Percentiles rank a stretch among this genome's conserved stretches.
These are phyloP conservation scores for Lithophane semibrunnea DNA, from an alignment of 2,888 invertebrate genomes.

Conservation along the genomic window DNA sequence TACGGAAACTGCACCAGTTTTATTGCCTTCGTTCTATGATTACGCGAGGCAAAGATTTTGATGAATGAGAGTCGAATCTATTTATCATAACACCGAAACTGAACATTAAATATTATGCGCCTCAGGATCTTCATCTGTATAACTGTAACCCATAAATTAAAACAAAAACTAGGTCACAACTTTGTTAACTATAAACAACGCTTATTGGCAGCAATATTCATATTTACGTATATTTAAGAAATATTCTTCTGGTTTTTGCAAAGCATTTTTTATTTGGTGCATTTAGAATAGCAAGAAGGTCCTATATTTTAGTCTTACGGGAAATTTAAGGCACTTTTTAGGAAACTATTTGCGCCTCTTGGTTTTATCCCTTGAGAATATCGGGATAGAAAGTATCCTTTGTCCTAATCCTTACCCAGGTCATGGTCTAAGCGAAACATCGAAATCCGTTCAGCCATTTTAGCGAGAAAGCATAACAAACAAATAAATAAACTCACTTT, in stretches of 20 bases:
- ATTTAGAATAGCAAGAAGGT: no score
- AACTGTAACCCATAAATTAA: slow-evolving; percentile 51
- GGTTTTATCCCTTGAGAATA: no score
- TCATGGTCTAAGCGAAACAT: no score
- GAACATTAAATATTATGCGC: slow-evolving; percentile 48
- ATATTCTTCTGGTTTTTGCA: slow-evolving; percentile 1
- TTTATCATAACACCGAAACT: slow-evolving; percentile 54
- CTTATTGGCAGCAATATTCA: slow-evolving; percentile 64
- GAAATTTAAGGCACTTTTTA: no score
- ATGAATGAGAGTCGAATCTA: slow-evolving; percentile 46
- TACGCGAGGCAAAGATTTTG: slow-evolving; percentile 32
- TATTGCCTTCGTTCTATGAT: slow-evolving; percentile 25
- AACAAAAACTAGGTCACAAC: slow-evolving; percentile 70
- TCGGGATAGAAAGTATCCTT: no score
- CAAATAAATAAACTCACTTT: no score
- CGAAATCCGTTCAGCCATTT: no score
- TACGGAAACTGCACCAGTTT: neutral
- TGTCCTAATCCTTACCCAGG: no score
- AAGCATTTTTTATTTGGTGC: neutral
- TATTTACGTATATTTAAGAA: slow-evolving; percentile 42
- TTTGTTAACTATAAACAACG: slow-evolving; percentile 63
- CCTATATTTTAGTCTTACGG: no score
- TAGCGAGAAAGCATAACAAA: no score
- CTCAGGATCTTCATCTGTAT: slow-evolving; percentile 43
- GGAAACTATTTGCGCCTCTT: no score